phyloP scores from a whole-genome alignment of 30 jellyfish, hydroid and myxozoan species.

The Aurelia coerulea region DNA sequence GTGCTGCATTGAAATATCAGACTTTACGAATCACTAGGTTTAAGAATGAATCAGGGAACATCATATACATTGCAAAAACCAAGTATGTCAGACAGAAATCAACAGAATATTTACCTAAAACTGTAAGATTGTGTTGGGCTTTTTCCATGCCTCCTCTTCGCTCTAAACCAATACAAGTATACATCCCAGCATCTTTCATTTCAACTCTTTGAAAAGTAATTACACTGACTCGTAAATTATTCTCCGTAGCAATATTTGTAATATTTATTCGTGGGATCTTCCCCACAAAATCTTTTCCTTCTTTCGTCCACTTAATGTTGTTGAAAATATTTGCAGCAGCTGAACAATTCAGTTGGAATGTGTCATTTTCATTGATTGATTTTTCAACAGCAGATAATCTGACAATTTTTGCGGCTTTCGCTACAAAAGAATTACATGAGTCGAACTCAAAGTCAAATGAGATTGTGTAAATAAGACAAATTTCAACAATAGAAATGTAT shows the following conservation, averaged over 20 bases:
- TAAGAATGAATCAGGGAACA: too few relatives aligned
- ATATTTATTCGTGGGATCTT: not conserved
- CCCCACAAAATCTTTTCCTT: slow-evolving; percentile 17
- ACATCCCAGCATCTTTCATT: slow-evolving; percentile 62
- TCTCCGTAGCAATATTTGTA: not conserved
- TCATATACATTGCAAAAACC: too few relatives aligned
- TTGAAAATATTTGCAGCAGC: slow-evolving; percentile 20
- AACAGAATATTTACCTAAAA: slow-evolving; percentile 26
- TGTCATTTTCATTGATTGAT: slow-evolving; percentile 37
- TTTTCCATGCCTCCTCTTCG: slow-evolving; percentile 60
- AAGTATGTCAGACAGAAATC: too few relatives aligned
- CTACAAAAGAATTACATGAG: slow-evolving; percentile 31
- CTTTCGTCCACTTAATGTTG: slow-evolving; percentile 45
- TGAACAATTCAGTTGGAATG: slow-evolving; percentile 33
- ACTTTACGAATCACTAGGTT: too few relatives aligned
- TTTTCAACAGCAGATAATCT: not conserved
- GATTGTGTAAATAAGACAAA: too few relatives aligned
- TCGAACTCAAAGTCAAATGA: too few relatives aligned
- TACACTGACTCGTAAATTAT: slow-evolving; percentile 3
- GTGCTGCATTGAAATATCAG: too few relatives aligned
- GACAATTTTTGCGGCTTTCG: slow-evolving; percentile 28
- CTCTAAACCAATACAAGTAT: slow-evolving; percentile 55
- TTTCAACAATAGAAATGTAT: not conserved
- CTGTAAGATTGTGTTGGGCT: not conserved
- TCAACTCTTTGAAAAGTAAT: slow-evolving; percentile 33